Conservation (phyloP, 2,888 invertebrate genomes). For the Acleris sparsana region DNA sequence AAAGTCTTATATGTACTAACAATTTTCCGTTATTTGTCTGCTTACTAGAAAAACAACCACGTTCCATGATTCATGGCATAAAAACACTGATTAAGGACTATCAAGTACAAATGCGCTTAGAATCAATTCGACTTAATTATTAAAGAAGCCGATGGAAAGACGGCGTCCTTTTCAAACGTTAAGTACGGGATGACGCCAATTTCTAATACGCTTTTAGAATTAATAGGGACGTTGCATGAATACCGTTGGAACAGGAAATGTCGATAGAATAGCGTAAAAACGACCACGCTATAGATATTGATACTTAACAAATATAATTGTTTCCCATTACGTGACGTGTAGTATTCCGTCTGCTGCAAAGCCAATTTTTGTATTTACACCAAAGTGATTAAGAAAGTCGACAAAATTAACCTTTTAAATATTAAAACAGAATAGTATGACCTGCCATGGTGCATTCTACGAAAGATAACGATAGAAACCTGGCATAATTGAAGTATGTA, state of each 20-base stretch:
- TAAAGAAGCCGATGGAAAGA: conserved; percentile 55
- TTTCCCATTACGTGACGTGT: too few species aligned
- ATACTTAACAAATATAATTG: not conserved
- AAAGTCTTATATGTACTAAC: too few species aligned
- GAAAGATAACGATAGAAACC: too few species aligned
- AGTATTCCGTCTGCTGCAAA: too few species aligned
- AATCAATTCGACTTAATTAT: conserved; percentile 35
- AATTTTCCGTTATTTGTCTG: not conserved
- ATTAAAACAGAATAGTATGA: too few species aligned
- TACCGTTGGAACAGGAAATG: not conserved
- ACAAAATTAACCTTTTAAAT: too few species aligned
- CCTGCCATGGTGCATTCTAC: too few species aligned
- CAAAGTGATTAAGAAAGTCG: too few species aligned
- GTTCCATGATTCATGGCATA: conserved; percentile 34
- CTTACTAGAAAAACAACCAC: conserved; percentile 4
- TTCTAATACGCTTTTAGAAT: conserved; percentile 70
- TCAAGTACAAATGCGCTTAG: conserved; percentile 38
- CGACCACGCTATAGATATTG: not conserved
- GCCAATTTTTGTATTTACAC: not conserved
- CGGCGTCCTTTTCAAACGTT: conserved; percentile 60
- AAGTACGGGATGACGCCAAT: conserved; percentile 63
- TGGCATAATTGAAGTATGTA: too few species aligned
- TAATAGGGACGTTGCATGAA: conserved; percentile 13
- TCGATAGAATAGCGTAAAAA: conserved; percentile 1
- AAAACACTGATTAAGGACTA: conserved; percentile 72